phyloP scores from a whole-genome alignment of 2,797 vertebrate species.

The Peromyscus eremicus region DNA sequence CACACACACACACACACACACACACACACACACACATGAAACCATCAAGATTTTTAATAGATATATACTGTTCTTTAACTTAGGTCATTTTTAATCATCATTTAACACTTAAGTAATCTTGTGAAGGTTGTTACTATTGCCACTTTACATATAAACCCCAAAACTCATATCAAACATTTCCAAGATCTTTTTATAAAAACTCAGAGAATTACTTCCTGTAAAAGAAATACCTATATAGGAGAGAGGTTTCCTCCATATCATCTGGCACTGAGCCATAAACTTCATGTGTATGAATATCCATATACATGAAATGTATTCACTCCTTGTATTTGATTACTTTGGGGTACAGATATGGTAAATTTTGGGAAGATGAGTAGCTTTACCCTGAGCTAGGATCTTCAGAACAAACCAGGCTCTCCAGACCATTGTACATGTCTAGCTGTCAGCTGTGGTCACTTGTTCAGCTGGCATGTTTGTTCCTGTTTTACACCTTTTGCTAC shows the following conservation, averaged over 20 bases:
- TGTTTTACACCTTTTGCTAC: neutral
- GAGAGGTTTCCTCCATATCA: neutral
- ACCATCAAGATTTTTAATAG: neutral
- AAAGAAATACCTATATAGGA: neutral
- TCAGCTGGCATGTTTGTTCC: neutral
- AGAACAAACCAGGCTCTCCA: neutral
- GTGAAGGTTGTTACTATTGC: neutral
- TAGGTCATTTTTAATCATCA: neutral
- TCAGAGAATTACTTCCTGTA: neutral
- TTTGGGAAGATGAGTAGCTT: neutral
- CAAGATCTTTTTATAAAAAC: neutral
- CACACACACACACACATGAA: neutral
- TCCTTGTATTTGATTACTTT: neutral
- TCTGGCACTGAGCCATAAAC: neutral
- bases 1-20: neutral
- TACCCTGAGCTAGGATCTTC: neutral
- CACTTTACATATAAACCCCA: constrained; percentile 28
- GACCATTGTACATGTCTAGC: neutral
- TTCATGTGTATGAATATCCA: neutral
- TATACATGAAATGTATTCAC: neutral
- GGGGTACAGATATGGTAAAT: neutral
- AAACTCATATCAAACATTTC: neutral
- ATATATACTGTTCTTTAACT: neutral
- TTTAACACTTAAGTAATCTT: neutral
- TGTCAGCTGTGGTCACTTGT: neutral